phyloP scores from a whole-genome alignment of 2,888 invertebrate genomes.

The Conistra vaccinii region DNA sequence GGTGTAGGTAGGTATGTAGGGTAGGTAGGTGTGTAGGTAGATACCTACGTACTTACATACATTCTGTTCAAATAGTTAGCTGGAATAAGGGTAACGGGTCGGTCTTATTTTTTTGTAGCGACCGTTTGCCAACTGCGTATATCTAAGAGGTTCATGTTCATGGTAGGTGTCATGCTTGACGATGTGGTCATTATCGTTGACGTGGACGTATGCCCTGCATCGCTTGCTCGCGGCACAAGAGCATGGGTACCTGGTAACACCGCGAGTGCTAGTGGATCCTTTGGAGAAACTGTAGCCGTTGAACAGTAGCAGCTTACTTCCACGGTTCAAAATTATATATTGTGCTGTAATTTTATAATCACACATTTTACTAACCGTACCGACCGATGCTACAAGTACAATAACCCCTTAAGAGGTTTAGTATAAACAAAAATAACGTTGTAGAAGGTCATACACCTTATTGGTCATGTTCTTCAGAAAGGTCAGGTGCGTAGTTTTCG shows the following conservation, averaged over 20 bases:
- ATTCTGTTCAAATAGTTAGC: too few species aligned
- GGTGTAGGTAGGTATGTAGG: too few species aligned
- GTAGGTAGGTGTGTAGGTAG: too few species aligned
- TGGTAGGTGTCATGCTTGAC: constrained; percentile 24
- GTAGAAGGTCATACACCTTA: not conserved
- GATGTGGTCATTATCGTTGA: constrained; percentile 26
- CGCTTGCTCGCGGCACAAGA: constrained; percentile 43
- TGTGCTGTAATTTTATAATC: constrained; percentile 54
- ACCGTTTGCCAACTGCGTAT: not conserved
- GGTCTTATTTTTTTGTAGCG: not conserved
- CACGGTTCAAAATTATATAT: constrained; percentile 60
- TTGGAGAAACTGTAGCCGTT: constrained; percentile 68
- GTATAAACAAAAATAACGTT: too few species aligned
- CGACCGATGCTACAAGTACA: too few species aligned
- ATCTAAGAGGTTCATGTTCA: constrained; percentile 40
- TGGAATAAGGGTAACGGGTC: too few species aligned
- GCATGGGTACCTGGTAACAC: constrained; percentile 60
- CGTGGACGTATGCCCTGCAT: constrained; percentile 52
- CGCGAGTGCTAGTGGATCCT: constrained; percentile 41
- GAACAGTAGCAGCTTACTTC: constrained; percentile 60
- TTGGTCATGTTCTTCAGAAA: not conserved
- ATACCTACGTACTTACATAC: too few species aligned
- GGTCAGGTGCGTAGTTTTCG: not conserved
- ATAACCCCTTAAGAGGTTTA: too few species aligned
- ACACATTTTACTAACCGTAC: not conserved